phyloP scores from a whole-genome alignment of 2,888 invertebrate species.

The Meliscaeva auricollis region DNA sequence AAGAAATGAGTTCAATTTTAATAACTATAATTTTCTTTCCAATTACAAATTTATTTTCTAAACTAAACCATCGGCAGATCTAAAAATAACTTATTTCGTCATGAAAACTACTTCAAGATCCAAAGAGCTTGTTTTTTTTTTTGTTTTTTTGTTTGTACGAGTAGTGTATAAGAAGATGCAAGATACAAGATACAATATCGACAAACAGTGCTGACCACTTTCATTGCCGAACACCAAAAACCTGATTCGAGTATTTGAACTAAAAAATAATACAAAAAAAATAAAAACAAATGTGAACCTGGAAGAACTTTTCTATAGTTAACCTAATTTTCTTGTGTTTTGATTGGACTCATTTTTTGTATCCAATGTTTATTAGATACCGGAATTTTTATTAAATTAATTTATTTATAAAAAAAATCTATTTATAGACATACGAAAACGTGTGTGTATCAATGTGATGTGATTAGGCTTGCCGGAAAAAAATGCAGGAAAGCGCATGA shows the following conservation, averaged over 20 bases:
- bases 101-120: conserved; percentile 5
- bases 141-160: too few relatives aligned
- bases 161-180: neutral
- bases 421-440: too few relatives aligned
- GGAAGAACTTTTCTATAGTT: conserved; percentile 8
- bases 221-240: conserved; percentile 5
- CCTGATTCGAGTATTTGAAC: neutral
- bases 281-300: conserved; percentile 18
- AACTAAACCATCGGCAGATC: neutral
- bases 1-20: neutral
- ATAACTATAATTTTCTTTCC: neutral
- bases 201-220: conserved; percentile 7
- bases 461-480: too few relatives aligned
- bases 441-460: too few relatives aligned
- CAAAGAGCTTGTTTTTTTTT: neutral
- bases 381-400: neutral
- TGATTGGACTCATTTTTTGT: neutral
- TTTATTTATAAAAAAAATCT: neutral
- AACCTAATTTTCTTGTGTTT: conserved; percentile 5
- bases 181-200: neutral
- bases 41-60: neutral
- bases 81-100: conserved; percentile 23
- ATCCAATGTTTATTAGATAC: neutral
- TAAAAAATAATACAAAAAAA: neutral
- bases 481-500: too few relatives aligned